Conservation (phyloP, 2,888 invertebrate genomes). For the Embidobia sp. region DNA sequence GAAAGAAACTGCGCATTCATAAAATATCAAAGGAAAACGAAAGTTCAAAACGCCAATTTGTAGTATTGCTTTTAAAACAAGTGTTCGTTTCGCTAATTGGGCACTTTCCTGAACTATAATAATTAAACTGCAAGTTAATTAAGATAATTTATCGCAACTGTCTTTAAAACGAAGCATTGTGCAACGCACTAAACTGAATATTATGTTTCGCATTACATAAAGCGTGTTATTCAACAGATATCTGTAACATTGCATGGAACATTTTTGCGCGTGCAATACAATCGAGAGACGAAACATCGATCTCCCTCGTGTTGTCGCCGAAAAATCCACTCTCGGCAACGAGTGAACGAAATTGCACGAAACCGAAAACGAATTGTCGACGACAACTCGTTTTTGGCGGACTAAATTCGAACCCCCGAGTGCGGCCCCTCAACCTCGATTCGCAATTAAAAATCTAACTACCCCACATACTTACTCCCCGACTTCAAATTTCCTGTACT, state of each 20-base stretch:
- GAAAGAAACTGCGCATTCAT: no score
- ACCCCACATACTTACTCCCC: constrained; percentile 22
- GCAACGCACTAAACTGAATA: constrained; percentile 40
- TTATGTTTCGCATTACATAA: constrained; percentile 46
- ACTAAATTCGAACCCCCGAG: no score
- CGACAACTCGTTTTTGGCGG: no score
- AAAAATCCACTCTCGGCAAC: constrained; percentile 16
- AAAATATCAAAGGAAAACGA: no score
- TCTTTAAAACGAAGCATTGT: constrained; percentile 27
- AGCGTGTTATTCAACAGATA: constrained; percentile 49
- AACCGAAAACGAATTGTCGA: no score
- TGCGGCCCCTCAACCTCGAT: background rate
- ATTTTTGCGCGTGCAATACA: constrained; percentile 36
- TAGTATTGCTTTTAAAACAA: no score
- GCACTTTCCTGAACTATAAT: constrained; percentile 7
- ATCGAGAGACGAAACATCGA: no score
- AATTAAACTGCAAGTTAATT: constrained; percentile 28
- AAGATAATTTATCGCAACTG: constrained; percentile 28
- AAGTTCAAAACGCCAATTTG: no score
- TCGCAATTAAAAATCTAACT: constrained; percentile 42
- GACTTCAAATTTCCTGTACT: constrained; percentile 32
- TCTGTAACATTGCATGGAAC: constrained; percentile 32
- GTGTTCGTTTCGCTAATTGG: constrained; percentile 7
- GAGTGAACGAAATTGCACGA: no score
- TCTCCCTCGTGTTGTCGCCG: no score